A percentile compares a stretch with the other conserved stretches of the same genome.
Evolutionary conservation across 2,888 invertebrate genomes (phyloP).

Genomic region (Uropetala carovei): DNA sequence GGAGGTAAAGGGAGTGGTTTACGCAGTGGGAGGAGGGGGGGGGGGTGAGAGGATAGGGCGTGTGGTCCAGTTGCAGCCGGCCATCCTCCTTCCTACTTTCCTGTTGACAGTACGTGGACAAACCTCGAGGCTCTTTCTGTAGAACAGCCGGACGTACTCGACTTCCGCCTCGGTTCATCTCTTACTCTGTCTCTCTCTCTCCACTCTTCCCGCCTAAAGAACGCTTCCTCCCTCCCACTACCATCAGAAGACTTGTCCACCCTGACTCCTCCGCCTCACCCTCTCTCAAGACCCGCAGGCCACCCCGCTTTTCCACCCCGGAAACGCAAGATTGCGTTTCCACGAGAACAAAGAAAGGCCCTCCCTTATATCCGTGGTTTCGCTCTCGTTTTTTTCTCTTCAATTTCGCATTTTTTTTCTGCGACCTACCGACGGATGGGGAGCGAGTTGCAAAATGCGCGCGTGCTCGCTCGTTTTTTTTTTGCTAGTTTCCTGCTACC

Average conservation of each 20-base stretch:
- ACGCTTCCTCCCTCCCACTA: background rate
- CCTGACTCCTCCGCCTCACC: too few relatives aligned
- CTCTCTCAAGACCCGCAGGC: too few relatives aligned
- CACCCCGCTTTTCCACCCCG: background rate
- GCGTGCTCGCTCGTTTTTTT: too few relatives aligned
- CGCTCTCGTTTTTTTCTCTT: background rate
- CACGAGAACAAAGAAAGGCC: background rate
- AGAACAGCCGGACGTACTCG: background rate
- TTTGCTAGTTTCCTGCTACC: too few relatives aligned
- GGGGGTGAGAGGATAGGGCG: background rate
- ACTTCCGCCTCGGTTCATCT: slow-evolving; percentile 18
- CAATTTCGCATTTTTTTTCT: background rate
- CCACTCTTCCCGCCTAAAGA: background rate
- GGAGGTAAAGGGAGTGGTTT: background rate
- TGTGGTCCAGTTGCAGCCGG: slow-evolving; percentile 24
- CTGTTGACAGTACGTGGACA: slow-evolving; percentile 35
- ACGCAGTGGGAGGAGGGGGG: background rate
- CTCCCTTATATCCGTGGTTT: background rate
- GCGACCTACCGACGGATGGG: background rate
- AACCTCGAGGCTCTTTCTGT: slow-evolving; percentile 22
- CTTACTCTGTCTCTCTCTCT: too few relatives aligned
- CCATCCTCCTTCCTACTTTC: background rate
- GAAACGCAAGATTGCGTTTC: slow-evolving; percentile 26
- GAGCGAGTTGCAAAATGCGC: too few relatives aligned
- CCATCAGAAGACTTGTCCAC: background rate